These are phyloP conservation scores for Notiomystis cincta DNA, from an alignment of 2,113 vertebrate genomes.

Conservation along the genomic window DNA sequence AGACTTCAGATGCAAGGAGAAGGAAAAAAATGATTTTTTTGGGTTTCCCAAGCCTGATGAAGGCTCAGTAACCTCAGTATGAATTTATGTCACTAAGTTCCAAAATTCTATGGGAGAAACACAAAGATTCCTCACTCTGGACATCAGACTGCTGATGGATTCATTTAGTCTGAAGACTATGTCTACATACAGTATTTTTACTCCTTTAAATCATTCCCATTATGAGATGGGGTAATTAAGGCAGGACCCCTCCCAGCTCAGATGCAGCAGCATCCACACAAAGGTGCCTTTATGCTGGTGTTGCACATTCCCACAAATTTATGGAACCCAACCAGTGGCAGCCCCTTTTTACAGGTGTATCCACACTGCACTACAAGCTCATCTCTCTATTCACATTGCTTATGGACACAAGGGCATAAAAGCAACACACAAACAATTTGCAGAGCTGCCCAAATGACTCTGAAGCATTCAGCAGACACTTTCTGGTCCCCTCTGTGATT, in stretches of 20 bases:
- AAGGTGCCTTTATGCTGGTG: background rate
- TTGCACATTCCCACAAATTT: background rate
- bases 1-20: background rate
- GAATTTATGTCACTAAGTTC: background rate
- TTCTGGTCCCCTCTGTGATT: background rate
- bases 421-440: background rate
- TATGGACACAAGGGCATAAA: rapidly evolving
- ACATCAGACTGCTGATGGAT: background rate
- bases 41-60: background rate
- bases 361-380: background rate
- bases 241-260: background rate
- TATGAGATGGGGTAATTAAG: background rate
- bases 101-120: background rate
- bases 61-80: background rate
- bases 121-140: background rate
- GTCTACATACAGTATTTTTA: background rate
- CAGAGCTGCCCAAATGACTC: background rate
- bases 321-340: background rate
- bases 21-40: background rate
- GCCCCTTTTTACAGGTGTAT: background rate
- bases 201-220: background rate
- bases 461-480: background rate
- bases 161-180: background rate
- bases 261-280: background rate
- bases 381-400: background rate